Percentiles rank a stretch among this genome's conserved stretches.
Conservation (phyloP, 2,888 invertebrate genomes). For the Tachystola acroxantha region DNA sequence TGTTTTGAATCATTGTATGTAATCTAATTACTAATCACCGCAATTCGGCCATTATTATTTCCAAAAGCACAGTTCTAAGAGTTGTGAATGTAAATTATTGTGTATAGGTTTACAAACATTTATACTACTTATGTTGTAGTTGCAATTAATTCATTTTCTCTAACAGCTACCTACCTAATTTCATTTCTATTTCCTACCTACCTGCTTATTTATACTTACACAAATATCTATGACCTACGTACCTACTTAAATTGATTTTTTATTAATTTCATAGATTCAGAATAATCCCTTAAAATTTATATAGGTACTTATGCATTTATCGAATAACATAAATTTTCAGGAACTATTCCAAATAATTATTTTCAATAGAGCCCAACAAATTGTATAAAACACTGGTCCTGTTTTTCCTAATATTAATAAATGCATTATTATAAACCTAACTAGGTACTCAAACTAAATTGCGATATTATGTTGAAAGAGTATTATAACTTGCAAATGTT, state of each 20-base stretch:
- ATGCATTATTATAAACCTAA: constrained; percentile 35
- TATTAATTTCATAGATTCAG: constrained; percentile 39
- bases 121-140: no score
- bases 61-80: no score
- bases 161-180: not conserved
- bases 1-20: no score
- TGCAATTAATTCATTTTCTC: not conserved
- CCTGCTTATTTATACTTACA: not conserved
- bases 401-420: constrained; percentile 41
- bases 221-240: no score
- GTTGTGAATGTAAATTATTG: no score
- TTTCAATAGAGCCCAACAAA: constrained; percentile 38
- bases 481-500: not conserved
- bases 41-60: no score
- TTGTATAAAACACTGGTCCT: constrained; percentile 50
- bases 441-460: constrained; percentile 5
- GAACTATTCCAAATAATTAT: constrained; percentile 65
- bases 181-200: not conserved
- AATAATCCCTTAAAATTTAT: constrained; percentile 60
- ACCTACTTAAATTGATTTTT: constrained; percentile 2
- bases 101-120: no score
- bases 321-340: constrained; percentile 34
- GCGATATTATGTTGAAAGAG: constrained; percentile 1
- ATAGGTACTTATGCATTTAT: constrained; percentile 1
- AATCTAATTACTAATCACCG: no score